Percentiles rank a stretch among this genome's conserved stretches.
Evolutionary conservation across 2,888 invertebrate genomes (phyloP).

Genomic region (Neria commutata): DNA sequence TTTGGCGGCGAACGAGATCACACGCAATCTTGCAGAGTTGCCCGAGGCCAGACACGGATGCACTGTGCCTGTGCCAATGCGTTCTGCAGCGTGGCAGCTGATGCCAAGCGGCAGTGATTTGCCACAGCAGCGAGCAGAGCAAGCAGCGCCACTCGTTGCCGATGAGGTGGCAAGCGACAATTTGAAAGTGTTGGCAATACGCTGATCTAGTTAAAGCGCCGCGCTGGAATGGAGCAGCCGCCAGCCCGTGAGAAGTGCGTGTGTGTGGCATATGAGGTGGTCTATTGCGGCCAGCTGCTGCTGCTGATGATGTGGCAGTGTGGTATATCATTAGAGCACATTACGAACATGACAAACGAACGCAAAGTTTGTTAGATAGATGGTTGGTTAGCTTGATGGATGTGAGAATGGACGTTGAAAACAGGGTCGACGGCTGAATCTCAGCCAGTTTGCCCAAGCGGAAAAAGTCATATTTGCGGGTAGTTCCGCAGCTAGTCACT

Average conservation of each 20-base stretch:
- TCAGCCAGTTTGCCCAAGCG: too few relatives aligned
- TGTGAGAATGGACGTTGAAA: too few relatives aligned
- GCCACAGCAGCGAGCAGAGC: too few relatives aligned
- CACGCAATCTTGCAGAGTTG: not conserved
- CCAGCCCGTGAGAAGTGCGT: not conserved
- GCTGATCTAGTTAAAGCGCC: not conserved
- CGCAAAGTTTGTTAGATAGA: not conserved
- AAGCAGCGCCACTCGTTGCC: too few relatives aligned
- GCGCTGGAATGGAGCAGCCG: not conserved
- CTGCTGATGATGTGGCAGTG: too few relatives aligned
- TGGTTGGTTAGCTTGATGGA: too few relatives aligned
- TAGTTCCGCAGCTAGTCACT: too few relatives aligned
- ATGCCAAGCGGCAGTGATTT: too few relatives aligned
- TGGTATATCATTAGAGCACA: not conserved
- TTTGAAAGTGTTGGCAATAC: slow-evolving; percentile 13
- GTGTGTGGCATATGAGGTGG: not conserved
- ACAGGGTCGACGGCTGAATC: too few relatives aligned
- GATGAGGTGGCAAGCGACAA: slow-evolving; percentile 23
- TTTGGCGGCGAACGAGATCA: not conserved
- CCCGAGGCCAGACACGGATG: not conserved
- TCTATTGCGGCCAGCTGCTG: too few relatives aligned
- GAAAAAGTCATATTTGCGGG: too few relatives aligned
- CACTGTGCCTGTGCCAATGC: not conserved
- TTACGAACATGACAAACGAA: not conserved
- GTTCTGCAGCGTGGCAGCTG: too few relatives aligned